Base-by-base conservation (phyloP, 2,797 vertebrate species). In the Anabas testudineus region DNA sequence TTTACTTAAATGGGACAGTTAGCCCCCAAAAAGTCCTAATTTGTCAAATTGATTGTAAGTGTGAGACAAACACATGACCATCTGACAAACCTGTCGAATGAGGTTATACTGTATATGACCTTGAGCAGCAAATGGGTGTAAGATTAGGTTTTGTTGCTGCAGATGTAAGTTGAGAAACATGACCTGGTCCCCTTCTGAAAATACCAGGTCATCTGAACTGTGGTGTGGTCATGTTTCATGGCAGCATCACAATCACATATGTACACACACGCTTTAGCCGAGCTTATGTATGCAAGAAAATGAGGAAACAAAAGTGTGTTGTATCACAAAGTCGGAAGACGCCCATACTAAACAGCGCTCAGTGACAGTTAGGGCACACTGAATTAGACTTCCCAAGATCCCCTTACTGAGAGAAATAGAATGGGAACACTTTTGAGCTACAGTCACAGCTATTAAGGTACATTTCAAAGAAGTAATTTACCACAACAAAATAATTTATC, bases 101-200 rank as follows among this genome's bases (percentile, higher is more conserved):
- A 6, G 28, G 6, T 28, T 28, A 28, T 28, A 34, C 32, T 19
- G 14, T 47, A 9, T 22, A 26, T 59, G 24, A 43, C 51, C 19
- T 64, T 53, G 8, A 60, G 30, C 42, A 34, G 32, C 37, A 4
- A 24, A 55, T n/a, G 16, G 43, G 30, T 45, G 1, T 10, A 21
- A 30, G 32, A 65, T 36, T 46, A n/a, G 24, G 39, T 45, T 52
- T 58, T 39, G 0, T 28, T 21, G 7, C 36, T 42, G 54, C 26
- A 12, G 28, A 37, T 54, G 78, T 72, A 83, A 78, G 58, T 5
- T 46, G 52, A 84, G 74, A 62, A 28, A 71, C 30, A 21, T 26
- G 70, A 81, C 80, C 73, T 67, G 41, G 47, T 69, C 46, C 19
- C 41, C 28, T 46, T 53, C 9, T 57, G 14, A 46, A 76, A 69